Conservation (phyloP, 2,113 vertebrate species). For the Todiramphus chloris region DNA sequence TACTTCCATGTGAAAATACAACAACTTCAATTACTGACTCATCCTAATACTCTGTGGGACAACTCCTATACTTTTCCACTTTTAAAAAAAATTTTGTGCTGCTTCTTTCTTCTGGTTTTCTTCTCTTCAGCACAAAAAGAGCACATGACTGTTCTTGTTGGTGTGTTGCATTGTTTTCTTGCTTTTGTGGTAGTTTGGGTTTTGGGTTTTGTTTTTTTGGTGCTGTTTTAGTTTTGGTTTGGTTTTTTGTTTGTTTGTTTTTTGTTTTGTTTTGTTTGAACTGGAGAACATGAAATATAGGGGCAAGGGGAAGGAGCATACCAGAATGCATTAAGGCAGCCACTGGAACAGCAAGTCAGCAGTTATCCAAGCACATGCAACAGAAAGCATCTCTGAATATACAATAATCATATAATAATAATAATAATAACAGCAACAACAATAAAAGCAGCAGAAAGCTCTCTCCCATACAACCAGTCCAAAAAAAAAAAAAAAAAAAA, state of each 20-base stretch:
- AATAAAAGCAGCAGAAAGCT: neutral
- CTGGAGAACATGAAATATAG: neutral
- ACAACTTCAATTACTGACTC: neutral
- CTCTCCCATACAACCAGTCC: neutral
- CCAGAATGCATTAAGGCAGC: neutral
- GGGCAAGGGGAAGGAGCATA: neutral
- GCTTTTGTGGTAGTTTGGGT: neutral
- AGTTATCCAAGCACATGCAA: neutral
- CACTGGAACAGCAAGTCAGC: neutral
- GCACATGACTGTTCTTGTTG: neutral
- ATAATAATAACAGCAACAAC: neutral
- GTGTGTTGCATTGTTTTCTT: neutral
- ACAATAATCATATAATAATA: neutral
- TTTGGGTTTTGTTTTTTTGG: neutral
- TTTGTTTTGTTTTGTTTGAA: neutral
- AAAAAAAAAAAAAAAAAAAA: neutral
- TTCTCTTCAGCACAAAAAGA: neutral
- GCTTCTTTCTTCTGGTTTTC: neutral
- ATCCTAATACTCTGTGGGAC: neutral
- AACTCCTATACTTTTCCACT: neutral
- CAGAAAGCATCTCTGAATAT: conserved; percentile 12
- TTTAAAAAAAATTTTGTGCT: neutral
- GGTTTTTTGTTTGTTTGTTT: too few species aligned
- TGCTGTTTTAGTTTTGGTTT: neutral
- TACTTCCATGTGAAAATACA: neutral